phyloP scores from a whole-genome alignment of 2,797 vertebrate genomes.

The Amazonetta brasiliensis region DNA sequence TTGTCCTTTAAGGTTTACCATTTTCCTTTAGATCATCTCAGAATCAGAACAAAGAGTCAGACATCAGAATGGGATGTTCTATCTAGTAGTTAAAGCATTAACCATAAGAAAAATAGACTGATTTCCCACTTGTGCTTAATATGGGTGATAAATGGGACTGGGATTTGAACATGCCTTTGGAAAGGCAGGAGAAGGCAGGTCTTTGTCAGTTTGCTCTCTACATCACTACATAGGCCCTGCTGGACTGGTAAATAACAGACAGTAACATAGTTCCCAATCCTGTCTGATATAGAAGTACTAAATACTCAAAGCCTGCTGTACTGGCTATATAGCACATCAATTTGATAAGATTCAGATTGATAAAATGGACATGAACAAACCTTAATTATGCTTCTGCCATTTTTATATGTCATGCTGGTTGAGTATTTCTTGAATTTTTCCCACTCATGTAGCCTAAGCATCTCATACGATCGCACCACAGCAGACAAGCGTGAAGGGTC shows the following conservation, averaged over 20 bases:
- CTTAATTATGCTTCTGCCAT: neutral
- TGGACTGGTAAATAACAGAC: neutral
- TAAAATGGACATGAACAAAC: neutral
- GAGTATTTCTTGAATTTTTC: neutral
- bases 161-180: neutral
- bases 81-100: neutral
- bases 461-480: neutral
- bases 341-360: neutral
- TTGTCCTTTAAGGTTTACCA: neutral
- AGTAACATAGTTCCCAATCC: neutral
- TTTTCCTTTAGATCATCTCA: neutral
- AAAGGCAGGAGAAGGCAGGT: neutral
- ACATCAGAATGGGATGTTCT: neutral
- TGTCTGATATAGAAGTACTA: neutral
- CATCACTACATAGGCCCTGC: neutral
- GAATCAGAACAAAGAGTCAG: neutral
- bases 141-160: neutral
- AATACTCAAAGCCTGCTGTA: neutral
- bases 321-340: neutral
- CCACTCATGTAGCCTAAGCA: neutral
- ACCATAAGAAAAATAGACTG: neutral
- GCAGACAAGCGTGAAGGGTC: neutral
- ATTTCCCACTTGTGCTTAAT: neutral
- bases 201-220: neutral
- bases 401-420: accelerated